Evolutionary conservation across 2,888 invertebrate species (phyloP).

Genomic region (Platycheirus rosarum): DNA sequence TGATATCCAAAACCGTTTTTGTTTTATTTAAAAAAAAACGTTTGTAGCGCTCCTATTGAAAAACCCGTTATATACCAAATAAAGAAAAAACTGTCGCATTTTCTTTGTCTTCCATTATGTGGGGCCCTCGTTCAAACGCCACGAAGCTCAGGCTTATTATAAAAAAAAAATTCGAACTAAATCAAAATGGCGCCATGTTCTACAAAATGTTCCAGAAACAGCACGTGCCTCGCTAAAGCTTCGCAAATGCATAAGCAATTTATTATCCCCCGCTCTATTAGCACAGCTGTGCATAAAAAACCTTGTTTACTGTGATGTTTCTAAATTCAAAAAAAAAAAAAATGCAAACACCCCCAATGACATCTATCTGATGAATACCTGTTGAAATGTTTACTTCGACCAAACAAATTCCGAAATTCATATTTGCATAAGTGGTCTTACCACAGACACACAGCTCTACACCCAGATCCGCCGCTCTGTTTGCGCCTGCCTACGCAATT

Average conservation of each 20-base stretch:
- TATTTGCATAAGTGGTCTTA: constrained; percentile 70
- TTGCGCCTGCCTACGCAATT: constrained; percentile 66
- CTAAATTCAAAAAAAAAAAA: constrained; percentile 48
- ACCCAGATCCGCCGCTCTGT: constrained; percentile 10
- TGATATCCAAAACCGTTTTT: no score
- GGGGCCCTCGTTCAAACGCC: no score
- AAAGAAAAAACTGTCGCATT: no score
- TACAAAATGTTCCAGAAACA: no score
- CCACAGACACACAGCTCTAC: constrained; percentile 35
- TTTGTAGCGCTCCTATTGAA: no score
- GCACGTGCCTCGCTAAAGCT: constrained; percentile 42
- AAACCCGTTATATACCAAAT: no score
- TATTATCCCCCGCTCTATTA: constrained; percentile 34
- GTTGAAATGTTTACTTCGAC: constrained; percentile 63
- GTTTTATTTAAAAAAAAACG: no score
- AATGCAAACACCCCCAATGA: constrained; percentile 48
- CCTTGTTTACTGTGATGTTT: constrained; percentile 67
- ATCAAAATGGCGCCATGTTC: no score
- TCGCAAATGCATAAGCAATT: constrained; percentile 13
- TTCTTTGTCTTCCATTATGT: no score
- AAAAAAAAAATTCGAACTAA: no score
- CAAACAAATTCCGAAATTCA: constrained; percentile 69
- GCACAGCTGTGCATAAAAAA: constrained; percentile 49
- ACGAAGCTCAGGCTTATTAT: no score
- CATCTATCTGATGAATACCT: constrained; percentile 54